Evolutionary conservation across 2,113 vertebrate species (phyloP).

Genomic region (Oplegnathus fasciatus): DNA sequence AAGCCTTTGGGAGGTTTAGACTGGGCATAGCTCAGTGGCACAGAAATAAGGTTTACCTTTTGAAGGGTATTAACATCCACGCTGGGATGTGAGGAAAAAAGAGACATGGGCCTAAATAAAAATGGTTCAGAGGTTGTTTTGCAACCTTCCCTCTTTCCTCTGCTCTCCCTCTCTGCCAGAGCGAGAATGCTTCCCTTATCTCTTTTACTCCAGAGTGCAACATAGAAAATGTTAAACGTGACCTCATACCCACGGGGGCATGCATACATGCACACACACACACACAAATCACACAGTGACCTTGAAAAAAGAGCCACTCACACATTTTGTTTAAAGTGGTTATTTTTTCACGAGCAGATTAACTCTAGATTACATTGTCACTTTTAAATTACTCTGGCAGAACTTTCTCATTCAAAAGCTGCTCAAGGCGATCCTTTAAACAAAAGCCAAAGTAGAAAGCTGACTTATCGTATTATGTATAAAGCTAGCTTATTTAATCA

Average conservation of each 20-base stretch:
- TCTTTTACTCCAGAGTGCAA: constrained; percentile 56
- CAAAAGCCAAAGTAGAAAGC: constrained; percentile 59
- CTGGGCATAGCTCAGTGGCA: constrained; percentile 57
- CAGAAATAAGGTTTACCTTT: constrained; percentile 72
- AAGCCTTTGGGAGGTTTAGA: constrained; percentile 59
- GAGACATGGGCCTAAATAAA: constrained; percentile 35
- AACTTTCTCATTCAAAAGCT: constrained; percentile 59
- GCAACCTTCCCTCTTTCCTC: constrained; percentile 38
- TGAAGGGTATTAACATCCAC: constrained; percentile 67
- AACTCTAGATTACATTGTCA: constrained; percentile 63
- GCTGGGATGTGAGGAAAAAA: constrained; percentile 45
- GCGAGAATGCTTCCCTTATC: constrained; percentile 49
- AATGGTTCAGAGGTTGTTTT: constrained; percentile 59
- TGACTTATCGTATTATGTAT: constrained; percentile 41
- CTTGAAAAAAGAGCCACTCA: constrained; percentile 57
- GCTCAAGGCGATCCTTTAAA: constrained; percentile 62
- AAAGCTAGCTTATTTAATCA: constrained; percentile 60
- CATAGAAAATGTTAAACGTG: constrained; percentile 57
- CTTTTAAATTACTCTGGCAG: constrained; percentile 68
- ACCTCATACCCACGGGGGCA: constrained; percentile 56
- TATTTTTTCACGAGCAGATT: constrained; percentile 51
- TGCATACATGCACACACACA: constrained; percentile 22
- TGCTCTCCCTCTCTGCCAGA: constrained; percentile 13
- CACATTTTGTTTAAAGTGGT: constrained; percentile 53
- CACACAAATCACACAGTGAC: constrained; percentile 45